Conservation (phyloP, 2,888 invertebrate genomes). For the Dolomedes plantarius region DNA sequence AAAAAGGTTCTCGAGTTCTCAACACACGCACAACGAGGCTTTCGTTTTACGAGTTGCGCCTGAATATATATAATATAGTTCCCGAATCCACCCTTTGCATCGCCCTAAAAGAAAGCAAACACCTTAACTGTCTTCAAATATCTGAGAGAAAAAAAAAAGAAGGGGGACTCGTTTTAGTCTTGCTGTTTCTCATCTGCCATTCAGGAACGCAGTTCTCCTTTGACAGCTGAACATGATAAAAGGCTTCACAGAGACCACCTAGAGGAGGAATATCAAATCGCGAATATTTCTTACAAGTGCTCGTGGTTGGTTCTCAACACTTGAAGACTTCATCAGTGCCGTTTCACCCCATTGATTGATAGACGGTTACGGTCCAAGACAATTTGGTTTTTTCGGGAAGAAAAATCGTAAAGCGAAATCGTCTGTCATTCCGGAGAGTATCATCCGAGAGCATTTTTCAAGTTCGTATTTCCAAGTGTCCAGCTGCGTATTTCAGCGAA, state of each 20-base stretch:
- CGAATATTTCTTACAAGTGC: neutral
- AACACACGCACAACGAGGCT: neutral
- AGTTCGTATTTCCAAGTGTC: slow-evolving; percentile 1
- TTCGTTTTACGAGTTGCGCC: no score
- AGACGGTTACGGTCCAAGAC: neutral
- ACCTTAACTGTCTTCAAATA: neutral
- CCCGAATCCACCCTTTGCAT: neutral
- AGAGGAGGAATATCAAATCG: neutral
- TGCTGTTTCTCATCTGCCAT: no score
- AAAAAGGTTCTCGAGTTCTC: neutral
- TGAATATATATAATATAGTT: neutral
- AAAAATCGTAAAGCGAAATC: slow-evolving; percentile 7
- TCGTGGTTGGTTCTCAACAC: neutral
- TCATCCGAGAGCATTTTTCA: slow-evolving; percentile 18
- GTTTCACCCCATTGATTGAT: slow-evolving; percentile 35
- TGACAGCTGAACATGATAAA: neutral
- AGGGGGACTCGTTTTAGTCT: no score
- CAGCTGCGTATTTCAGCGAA: neutral
- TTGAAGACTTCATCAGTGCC: slow-evolving; percentile 18
- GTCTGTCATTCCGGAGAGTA: neutral
- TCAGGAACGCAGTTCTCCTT: no score
- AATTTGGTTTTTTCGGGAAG: neutral
- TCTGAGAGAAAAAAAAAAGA: neutral
- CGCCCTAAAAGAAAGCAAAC: neutral
- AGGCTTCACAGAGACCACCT: slow-evolving; percentile 5